A percentile compares a stretch with the other conserved stretches of the same genome.
Conservation (phyloP, 2,113 vertebrate genomes). For the Callipepla californica region DNA sequence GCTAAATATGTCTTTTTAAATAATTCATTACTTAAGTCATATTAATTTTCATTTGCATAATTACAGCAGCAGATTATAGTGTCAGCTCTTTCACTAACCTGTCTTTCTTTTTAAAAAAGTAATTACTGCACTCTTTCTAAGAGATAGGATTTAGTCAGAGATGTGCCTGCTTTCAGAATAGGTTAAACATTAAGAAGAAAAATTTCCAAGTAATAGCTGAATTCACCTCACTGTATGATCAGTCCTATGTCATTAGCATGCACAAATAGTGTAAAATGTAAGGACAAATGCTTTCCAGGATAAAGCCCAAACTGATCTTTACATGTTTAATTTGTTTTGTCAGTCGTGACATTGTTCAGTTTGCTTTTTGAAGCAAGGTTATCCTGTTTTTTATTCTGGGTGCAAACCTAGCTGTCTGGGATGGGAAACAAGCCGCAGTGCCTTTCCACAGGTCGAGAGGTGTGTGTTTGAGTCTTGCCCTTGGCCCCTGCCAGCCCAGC, state of each 20-base stretch:
- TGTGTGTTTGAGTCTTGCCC: not conserved
- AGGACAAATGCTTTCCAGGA: not conserved
- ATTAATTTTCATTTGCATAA: slow-evolving; percentile 25
- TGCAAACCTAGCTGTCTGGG: not conserved
- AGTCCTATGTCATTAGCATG: not conserved
- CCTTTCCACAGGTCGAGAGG: not conserved
- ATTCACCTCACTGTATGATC: not conserved
- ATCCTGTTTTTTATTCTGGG: not conserved
- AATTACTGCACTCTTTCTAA: not conserved
- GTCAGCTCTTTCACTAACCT: not conserved
- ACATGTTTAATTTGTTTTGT: slow-evolving; percentile 5
- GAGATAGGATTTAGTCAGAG: not conserved
- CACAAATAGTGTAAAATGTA: not conserved
- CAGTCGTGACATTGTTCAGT: not conserved
- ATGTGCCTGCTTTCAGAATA: not conserved
- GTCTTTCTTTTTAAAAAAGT: not conserved
- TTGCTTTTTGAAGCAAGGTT: not conserved
- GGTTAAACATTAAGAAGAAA: not conserved
- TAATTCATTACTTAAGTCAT: not conserved
- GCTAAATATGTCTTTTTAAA: not conserved
- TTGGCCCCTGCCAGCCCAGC: not conserved
- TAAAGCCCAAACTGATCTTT: not conserved
- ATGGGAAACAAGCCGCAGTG: not conserved
- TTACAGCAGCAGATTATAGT: not conserved
- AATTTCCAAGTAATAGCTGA: not conserved